Conservation (phyloP, 2,797 vertebrate species). For the Hippoglossus hippoglossus region DNA sequence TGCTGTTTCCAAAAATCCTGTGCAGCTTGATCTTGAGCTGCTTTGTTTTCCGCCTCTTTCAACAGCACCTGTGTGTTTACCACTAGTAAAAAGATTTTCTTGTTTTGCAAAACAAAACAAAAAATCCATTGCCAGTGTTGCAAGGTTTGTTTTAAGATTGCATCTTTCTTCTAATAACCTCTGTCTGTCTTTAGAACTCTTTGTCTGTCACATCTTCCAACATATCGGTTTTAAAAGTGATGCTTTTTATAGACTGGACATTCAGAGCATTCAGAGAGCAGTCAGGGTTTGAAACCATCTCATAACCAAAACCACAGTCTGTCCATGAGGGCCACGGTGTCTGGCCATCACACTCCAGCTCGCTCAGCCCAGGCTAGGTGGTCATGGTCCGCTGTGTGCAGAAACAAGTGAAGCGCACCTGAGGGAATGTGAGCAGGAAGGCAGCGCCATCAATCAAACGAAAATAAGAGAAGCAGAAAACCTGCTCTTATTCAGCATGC, state of each 20-base stretch:
- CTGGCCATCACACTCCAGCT: slow-evolving; percentile 49
- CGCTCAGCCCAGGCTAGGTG: slow-evolving; percentile 33
- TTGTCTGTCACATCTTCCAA: background rate
- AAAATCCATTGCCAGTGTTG: background rate
- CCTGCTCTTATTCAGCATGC: slow-evolving; percentile 33
- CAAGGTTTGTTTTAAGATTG: background rate
- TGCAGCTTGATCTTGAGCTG: too few relatives aligned
- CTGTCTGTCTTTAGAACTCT: background rate
- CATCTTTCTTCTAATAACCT: background rate
- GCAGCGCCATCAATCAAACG: slow-evolving; percentile 64
- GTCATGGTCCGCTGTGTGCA: slow-evolving; percentile 44
- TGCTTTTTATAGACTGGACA: background rate
- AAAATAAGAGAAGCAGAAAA: slow-evolving; percentile 41
- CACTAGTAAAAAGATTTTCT: too few relatives aligned
- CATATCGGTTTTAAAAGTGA: background rate
- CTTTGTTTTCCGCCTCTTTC: too few relatives aligned
- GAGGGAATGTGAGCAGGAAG: slow-evolving; percentile 49
- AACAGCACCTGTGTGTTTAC: too few relatives aligned
- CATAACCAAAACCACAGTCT: background rate
- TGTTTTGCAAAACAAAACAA: too few relatives aligned
- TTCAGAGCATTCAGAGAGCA: too few relatives aligned
- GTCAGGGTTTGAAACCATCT: background rate
- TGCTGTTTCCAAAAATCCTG: too few relatives aligned
- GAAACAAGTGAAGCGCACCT: slow-evolving; percentile 48
- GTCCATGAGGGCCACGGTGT: slow-evolving; percentile 34